Evolutionary conservation across 1,140 invertebrate genomes (phyloP), one percentile per base, ranked within the genome.

Genomic region (Lepidostoma basale): DNA sequence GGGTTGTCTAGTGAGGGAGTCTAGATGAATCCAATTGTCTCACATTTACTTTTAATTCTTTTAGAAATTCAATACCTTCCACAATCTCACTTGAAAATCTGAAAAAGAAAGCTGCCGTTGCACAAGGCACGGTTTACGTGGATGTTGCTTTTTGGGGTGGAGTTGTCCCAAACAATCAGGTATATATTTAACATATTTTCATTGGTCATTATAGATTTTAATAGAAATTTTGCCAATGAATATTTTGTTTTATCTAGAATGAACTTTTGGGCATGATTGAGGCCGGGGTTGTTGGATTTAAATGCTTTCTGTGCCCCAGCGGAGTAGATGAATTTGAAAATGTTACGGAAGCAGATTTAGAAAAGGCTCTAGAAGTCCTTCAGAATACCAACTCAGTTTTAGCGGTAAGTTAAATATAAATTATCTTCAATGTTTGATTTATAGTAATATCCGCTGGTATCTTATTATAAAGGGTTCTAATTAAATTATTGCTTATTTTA

Each of bases 81-180:
- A 91, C 89, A 3, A 89, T 88, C 0, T 88, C 83, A 1, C 67
- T 89, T 22, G 75, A 84, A 30, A 88, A 87, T 70, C 80, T 91
- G 2, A 82, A 84, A 67, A 79, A 74, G 3, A 92, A 92, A 77
- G 77, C 85, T 10, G 47, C 77, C 3, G 82, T 83, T 1, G 89
- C 90, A 0, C 75, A 80, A 33, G 84, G 81, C 3, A 86, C 90
- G 74, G 82, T 87, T 69, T 88, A 83, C 68, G 85, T 91, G 0
- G 89, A 92, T 76, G 87, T 91, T 25, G 90, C 84, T 8, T 92
- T 92, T 76, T 92, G 90, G 90, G 90, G 90, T 22, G 90, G 89
- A 6, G 81, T 91, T 0, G 82, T 90, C 54, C 86, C 87, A 5
- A 85, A 84, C 60, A 90, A 89, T 77, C 78, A 85, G 73, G 85